A percentile compares a stretch with the other conserved stretches of the same genome.
Conservation (phyloP, 2,888 invertebrate species). For the Pherbina coryleti region DNA sequence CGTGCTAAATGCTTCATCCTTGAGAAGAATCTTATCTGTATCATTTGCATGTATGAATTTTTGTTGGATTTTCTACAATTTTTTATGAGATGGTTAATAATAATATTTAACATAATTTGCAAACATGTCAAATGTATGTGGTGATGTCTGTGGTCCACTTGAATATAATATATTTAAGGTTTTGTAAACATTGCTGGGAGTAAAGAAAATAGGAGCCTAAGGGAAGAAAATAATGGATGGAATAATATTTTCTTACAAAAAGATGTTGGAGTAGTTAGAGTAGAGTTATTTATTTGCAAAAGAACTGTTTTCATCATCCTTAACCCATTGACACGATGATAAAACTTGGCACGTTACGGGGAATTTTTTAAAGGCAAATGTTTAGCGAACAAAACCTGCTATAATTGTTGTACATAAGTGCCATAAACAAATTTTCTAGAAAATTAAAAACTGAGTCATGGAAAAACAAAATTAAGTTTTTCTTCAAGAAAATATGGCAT, state of each 20-base stretch:
- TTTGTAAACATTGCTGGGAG: neutral
- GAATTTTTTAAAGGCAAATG: no score
- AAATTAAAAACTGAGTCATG: no score
- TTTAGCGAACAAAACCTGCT: no score
- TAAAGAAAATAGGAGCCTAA: neutral
- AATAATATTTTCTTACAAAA: neutral
- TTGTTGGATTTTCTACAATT: neutral
- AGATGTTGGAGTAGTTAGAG: no score
- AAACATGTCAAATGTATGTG: neutral
- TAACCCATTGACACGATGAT: no score
- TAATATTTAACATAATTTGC: conserved; percentile 10
- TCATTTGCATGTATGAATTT: neutral
- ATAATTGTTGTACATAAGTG: no score
- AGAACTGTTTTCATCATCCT: no score
- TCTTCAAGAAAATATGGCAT: no score
- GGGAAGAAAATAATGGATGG: neutral
- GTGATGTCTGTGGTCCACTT: conserved; percentile 6
- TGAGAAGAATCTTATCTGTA: neutral
- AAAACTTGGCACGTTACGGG: no score
- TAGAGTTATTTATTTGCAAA: no score
- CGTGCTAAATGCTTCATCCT: neutral
- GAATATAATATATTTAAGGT: neutral
- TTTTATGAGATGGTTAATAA: conserved; percentile 28
- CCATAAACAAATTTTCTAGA: no score
- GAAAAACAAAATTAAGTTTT: no score